Conservation (phyloP, 2,113 vertebrate species). For the Willisornis vidua region DNA sequence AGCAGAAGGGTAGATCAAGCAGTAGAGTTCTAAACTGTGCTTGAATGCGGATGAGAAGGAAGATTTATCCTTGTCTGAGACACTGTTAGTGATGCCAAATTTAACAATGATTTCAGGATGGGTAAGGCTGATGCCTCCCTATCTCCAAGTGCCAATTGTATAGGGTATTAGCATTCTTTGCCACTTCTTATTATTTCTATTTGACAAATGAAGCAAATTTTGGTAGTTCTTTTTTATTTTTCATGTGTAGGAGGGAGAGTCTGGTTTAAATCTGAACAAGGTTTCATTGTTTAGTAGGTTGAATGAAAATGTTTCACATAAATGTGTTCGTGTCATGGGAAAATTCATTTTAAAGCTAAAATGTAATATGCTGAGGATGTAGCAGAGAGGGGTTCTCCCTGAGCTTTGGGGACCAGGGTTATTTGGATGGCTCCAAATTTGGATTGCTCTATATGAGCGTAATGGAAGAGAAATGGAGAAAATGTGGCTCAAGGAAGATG, state of each 20-base stretch:
- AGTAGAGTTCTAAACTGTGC: rapidly evolving
- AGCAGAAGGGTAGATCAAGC: background rate
- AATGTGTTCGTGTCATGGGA: background rate
- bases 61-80: background rate
- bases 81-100: background rate
- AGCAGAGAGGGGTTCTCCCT: background rate
- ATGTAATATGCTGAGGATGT: rapidly evolving
- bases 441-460: rapidly evolving
- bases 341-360: background rate
- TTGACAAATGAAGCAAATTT: background rate
- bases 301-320: background rate
- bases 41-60: background rate
- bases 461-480: background rate
- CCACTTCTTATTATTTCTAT: background rate
- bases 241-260: rapidly evolving
- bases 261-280: background rate
- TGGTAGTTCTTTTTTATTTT: background rate
- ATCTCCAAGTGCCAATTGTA: background rate
- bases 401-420: background rate
- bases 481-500: background rate
- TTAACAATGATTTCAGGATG: background rate
- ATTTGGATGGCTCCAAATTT: background rate
- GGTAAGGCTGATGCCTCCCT: background rate
- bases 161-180: background rate
- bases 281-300: background rate